These are phyloP conservation scores for Gymnarchus niloticus DNA, from an alignment of 2,113 vertebrate genomes.

Conservation along the genomic window DNA sequence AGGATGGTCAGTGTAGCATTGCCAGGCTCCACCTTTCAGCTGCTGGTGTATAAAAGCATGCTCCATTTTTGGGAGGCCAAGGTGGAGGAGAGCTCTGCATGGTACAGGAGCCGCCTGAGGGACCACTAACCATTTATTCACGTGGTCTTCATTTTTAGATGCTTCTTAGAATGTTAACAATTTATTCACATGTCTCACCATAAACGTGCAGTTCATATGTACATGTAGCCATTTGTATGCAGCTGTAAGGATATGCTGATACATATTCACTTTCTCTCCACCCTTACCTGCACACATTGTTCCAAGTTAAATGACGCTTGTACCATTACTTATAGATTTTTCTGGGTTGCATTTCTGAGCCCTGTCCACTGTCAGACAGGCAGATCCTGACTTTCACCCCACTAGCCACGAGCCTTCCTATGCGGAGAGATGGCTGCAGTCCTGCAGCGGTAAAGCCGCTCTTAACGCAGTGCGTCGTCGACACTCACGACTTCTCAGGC, in stretches of 20 bases:
- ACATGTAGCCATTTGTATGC: background rate
- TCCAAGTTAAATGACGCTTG: background rate
- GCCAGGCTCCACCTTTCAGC: background rate
- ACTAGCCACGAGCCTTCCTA: background rate
- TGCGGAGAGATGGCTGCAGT: background rate
- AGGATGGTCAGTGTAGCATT: background rate
- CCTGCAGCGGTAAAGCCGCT: background rate
- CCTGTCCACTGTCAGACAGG: background rate
- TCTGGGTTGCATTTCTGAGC: background rate
- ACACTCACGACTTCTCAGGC: conserved; percentile 13
- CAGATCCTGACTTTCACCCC: background rate
- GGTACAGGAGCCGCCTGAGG: no score
- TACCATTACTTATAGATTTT: background rate
- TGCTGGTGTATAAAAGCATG: background rate
- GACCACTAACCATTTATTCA: no score
- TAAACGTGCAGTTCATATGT: background rate
- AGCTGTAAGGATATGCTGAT: background rate
- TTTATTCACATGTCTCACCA: background rate
- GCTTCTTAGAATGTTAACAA: no score
- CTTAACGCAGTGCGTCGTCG: background rate
- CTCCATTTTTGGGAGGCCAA: no score
- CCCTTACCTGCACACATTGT: background rate
- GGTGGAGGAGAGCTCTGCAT: no score
- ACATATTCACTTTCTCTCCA: background rate
- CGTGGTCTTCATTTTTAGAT: no score